Evolutionary conservation across 2,888 invertebrate species (phyloP), one percentile per base, ranked within the genome.

Genomic region (Stenoptilia bipunctidactyla): DNA sequence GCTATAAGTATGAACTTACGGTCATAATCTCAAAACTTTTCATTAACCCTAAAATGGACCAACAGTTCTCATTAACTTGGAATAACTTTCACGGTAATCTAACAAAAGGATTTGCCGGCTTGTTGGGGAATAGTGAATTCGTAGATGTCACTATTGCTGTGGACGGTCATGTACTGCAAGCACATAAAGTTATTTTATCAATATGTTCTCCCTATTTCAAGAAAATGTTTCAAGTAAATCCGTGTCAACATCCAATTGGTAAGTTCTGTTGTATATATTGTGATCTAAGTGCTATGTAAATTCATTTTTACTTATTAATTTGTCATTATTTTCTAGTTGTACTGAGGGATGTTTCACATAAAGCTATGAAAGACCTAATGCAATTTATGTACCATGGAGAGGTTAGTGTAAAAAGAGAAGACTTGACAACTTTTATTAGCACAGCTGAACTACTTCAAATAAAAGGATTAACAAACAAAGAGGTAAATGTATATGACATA

Each of bases 321-420:
- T 20, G 8, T 20, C 30, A n/a, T n/a, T 30, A 8, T 34, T 47
- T 76, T 77, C n/a, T 65, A 85, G 90, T 91, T 52, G 90, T 91
- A 41, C 66, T 91, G 49, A 87, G 89, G 61, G 91, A 90, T 84
- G 88, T 91, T 39, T 86, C 88, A 41, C 88, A 89, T 61, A 87
- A 88, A 53, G 89, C 91, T 52, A 87, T 91, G 84, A 88, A 85
- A 58, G 90, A 90, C 60, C 87, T 91, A 58, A 71, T 91, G 43
- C 89, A 90, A 56, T 91, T 91, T 56, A 91, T 91, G 90, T 91
- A 91, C 56, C 88, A 90, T 71, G 91, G 91, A 37, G 90, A 91
- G 80, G 91, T 91, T 40, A 90, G 89, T 63, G 90, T 91, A 39
- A 86, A 89, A 53, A 85, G 90, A 52, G 90, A 91, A 60, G 90